Percentiles rank a stretch among this genome's conserved stretches.
phyloP scores from a whole-genome alignment of 2,797 vertebrate genomes.

The Philypnodon macrostomus region DNA sequence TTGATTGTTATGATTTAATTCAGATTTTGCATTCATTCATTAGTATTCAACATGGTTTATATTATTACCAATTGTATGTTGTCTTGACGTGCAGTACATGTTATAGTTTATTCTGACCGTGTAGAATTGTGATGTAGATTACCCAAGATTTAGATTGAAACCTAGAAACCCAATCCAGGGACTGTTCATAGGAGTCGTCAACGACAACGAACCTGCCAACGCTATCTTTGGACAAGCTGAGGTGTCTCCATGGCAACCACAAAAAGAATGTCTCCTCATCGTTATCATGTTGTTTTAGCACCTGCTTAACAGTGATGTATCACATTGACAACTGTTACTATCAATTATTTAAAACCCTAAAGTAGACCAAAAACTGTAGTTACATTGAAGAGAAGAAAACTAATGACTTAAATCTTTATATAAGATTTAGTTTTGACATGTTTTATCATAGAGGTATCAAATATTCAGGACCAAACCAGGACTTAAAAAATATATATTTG shows the following conservation, averaged over 20 bases:
- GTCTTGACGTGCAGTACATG: too few relatives aligned
- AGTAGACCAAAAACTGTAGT: neutral
- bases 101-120: too few relatives aligned
- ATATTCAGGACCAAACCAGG: neutral
- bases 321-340: conserved; percentile 1
- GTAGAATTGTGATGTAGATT: too few relatives aligned
- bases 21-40: too few relatives aligned
- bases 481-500: too few relatives aligned
- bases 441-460: too few relatives aligned
- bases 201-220: conserved; percentile 2
- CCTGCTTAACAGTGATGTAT: neutral
- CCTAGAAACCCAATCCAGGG: too few relatives aligned
- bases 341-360: neutral
- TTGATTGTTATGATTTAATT: too few relatives aligned
- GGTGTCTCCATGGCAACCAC: conserved; percentile 25
- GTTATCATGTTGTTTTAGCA: neutral
- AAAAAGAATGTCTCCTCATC: conserved; percentile 8
- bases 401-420: neutral
- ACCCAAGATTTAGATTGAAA: too few relatives aligned
- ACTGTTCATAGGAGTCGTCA: conserved; percentile 46
- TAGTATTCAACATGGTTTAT: too few relatives aligned
- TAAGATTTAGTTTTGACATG: too few relatives aligned
- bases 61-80: too few relatives aligned
- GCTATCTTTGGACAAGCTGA: conserved; percentile 2
- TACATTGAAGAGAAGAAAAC: neutral